Evolutionary conservation across 1,140 invertebrate genomes (phyloP), one percentile per base, ranked within the genome.

Genomic region (Lucilia sericata): DNA sequence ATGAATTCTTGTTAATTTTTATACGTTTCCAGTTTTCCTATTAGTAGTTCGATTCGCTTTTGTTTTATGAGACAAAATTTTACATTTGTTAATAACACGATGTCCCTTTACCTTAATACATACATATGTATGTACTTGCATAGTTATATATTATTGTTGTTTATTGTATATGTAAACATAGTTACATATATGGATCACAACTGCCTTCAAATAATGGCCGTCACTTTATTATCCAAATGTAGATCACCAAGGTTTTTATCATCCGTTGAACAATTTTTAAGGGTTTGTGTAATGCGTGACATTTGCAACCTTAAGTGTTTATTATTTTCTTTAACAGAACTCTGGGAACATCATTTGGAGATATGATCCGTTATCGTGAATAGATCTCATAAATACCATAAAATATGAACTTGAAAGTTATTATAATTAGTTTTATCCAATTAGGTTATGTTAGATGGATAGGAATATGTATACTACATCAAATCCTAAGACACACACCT

Each of bases 171-270:
- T 42, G 42, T 42, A 42, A 42, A 10, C 25, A 30, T 30, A 2
- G 2, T 8, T 42, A n/a, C n/a, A n/a, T n/a, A 42, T 42, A 42
- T 42, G 42, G 42, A 42, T 42, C 42, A 42, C 42, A 42, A 42
- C 42, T 42, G 42, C 7, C 65, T 70, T 70, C n/a, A 21, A 70
- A 70, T 70, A 70, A 70, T 70, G 65, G 65, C 19, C 21, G 65
- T 21, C 19, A 70, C 2, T 21, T 25, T 70, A 12, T 1, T 70
- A 25, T 70, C 7, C n/a, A 21, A 70, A n/a, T 60, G 14, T 60
- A 70, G 65, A 55, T 55, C 51, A n/a, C 5, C 17, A 12, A 17
- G 12, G 1, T 17, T 55, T 55, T 55, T 55, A 14, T 55, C 14
- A 7, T 55, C 13, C 17, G 51, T 55, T 55, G 10, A 55, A 13